Percentiles rank a stretch among this genome's conserved stretches.
Conservation (phyloP, 2,888 invertebrate genomes). For the Labia minor region DNA sequence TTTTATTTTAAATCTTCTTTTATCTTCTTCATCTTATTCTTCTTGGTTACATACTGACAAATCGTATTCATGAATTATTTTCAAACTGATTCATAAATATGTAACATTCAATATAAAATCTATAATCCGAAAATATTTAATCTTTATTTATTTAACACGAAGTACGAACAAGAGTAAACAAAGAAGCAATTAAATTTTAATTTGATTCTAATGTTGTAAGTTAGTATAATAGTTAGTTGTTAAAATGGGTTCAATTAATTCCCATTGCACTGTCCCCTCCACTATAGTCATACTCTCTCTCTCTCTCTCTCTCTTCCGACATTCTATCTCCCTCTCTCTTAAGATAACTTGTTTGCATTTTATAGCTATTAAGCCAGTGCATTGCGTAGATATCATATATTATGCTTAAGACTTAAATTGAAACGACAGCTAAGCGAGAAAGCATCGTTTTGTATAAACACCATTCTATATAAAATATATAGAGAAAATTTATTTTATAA, state of each 20-base stretch:
- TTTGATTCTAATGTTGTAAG: conserved; percentile 7
- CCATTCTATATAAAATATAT: background rate
- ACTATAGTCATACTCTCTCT: background rate
- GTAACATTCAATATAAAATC: no score
- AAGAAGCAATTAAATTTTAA: conserved; percentile 7
- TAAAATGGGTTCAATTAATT: conserved; percentile 7
- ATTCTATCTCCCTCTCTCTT: background rate
- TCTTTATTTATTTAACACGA: no score
- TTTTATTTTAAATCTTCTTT: no score
- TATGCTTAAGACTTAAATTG: conserved; percentile 4
- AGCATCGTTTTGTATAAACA: background rate
- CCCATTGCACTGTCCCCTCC: conserved; percentile 1
- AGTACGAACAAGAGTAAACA: background rate
- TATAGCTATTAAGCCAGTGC: conserved; percentile 13
- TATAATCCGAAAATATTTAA: no score
- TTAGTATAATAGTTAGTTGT: conserved; percentile 5
- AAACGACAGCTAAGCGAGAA: conserved; percentile 13
- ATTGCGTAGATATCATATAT: conserved; percentile 1
- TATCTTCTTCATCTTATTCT: no score
- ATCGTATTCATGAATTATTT: no score
- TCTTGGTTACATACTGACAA: no score
- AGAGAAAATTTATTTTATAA: background rate
- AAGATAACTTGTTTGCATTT: conserved; percentile 5
- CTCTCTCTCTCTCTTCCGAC: background rate
- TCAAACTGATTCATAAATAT: no score